A percentile compares a stretch with the other conserved stretches of the same genome.
Conservation (phyloP, 2,113 vertebrate species). For the Sylvietta virens region DNA sequence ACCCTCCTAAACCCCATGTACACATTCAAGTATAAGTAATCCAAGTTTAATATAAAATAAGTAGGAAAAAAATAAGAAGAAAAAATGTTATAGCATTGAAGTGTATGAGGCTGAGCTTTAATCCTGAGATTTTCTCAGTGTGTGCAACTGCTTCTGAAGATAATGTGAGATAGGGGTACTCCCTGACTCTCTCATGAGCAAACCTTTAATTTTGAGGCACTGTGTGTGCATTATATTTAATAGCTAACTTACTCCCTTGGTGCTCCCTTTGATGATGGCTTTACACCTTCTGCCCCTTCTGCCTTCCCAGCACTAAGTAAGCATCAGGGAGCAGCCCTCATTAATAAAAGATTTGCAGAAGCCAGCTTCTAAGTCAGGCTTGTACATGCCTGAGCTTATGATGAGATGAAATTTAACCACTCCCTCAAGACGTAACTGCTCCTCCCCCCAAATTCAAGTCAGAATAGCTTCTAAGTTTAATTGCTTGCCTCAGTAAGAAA, state of each 20-base stretch:
- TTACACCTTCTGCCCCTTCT: neutral
- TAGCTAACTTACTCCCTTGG: neutral
- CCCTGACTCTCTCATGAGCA: neutral
- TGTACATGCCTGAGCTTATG: neutral
- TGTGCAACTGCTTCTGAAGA: neutral
- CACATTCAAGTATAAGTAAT: neutral
- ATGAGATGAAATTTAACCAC: neutral
- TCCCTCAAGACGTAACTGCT: neutral
- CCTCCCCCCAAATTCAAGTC: neutral
- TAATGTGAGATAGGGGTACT: neutral
- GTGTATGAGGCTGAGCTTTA: neutral
- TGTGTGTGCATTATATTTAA: constrained; percentile 11
- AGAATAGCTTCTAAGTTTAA: neutral
- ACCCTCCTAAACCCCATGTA: neutral
- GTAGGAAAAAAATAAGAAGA: neutral
- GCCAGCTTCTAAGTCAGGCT: constrained; percentile 6
- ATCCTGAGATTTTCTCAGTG: neutral
- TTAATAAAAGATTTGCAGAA: constrained; percentile 15
- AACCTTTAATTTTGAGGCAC: constrained; percentile 21
- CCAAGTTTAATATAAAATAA: neutral
- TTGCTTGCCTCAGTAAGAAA: neutral
- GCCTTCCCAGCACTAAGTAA: neutral
- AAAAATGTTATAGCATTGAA: neutral
- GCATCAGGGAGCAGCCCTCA: constrained; percentile 24
- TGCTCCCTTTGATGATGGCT: constrained; percentile 44